phyloP scores from a whole-genome alignment of 64 coral and sea anemone species.

The Actinia equina region DNA sequence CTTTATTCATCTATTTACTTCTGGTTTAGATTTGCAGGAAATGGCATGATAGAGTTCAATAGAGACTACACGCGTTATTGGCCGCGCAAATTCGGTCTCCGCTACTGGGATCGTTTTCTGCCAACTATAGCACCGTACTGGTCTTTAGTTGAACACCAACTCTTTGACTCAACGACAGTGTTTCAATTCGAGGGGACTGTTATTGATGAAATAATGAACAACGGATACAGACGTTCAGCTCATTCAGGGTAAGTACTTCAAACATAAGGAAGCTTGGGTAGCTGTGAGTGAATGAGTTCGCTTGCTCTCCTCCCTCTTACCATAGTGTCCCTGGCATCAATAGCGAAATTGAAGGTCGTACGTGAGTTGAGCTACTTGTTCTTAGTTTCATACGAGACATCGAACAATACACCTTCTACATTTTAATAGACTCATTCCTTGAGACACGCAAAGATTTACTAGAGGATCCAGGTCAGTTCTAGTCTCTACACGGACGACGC shows the following conservation, averaged over 20 bases:
- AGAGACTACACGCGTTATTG: background rate
- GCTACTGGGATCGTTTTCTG: background rate
- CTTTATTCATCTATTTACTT: background rate
- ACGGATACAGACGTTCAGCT: background rate
- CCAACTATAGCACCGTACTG: constrained; percentile 33
- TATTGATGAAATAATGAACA: background rate
- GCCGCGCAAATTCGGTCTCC: constrained; percentile 39
- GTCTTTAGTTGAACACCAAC: background rate
- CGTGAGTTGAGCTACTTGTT: too few species aligned
- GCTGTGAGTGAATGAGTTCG: background rate
- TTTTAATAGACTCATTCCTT: too few species aligned
- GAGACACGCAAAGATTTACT: too few species aligned
- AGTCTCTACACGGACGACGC: too few species aligned
- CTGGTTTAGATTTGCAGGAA: constrained; percentile 18
- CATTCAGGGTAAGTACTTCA: background rate
- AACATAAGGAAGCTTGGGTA: too few species aligned
- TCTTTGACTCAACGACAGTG: background rate
- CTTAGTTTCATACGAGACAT: too few species aligned
- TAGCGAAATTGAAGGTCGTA: too few species aligned
- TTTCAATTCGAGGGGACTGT: background rate
- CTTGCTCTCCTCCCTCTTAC: too few species aligned
- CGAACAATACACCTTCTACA: too few species aligned
- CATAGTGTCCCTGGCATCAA: too few species aligned
- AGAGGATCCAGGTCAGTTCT: too few species aligned
- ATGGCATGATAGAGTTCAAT: constrained; percentile 28